These are phyloP conservation scores for Thymelicus acteon DNA, from an alignment of 2,888 invertebrate genomes.

Conservation along the genomic window DNA sequence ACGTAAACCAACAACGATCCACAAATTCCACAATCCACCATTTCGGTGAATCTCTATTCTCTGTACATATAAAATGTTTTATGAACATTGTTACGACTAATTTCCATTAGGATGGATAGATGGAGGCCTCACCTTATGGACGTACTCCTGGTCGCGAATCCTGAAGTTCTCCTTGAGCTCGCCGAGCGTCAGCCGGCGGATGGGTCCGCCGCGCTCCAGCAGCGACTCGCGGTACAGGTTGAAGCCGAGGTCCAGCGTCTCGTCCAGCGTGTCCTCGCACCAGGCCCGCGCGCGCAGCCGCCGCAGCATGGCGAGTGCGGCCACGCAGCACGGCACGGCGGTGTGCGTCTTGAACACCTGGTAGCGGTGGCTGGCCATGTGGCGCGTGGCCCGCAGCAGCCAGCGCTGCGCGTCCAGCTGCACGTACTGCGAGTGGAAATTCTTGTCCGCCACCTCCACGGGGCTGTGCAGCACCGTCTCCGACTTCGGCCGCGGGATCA, in stretches of 20 bases:
- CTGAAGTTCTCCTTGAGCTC: slow-evolving; percentile 70
- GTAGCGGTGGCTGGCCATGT: slow-evolving; percentile 76
- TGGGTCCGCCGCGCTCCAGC: slow-evolving; percentile 67
- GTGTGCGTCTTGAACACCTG: slow-evolving; percentile 70
- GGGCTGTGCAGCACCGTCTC: slow-evolving; percentile 70
- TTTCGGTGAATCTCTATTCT: too few species aligned
- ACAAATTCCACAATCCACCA: too few species aligned
- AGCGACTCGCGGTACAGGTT: slow-evolving; percentile 72
- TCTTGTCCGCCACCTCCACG: slow-evolving; percentile 69
- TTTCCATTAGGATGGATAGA: background rate
- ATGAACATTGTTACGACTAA: too few species aligned
- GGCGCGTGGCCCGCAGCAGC: slow-evolving; percentile 70
- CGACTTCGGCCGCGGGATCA: slow-evolving; percentile 66
- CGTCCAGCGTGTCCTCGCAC: slow-evolving; percentile 75
- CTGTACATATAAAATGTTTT: too few species aligned
- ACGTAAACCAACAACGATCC: too few species aligned
- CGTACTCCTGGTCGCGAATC: slow-evolving; percentile 67
- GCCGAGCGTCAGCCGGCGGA: slow-evolving; percentile 69
- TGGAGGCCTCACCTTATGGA: slow-evolving; percentile 58
- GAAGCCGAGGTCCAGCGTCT: slow-evolving; percentile 72
- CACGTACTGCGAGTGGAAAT: slow-evolving; percentile 69
- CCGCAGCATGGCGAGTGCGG: slow-evolving; percentile 66
- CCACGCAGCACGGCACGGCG: slow-evolving; percentile 68
- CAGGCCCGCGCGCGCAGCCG: slow-evolving; percentile 67
- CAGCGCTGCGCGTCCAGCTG: slow-evolving; percentile 67